Conservation (phyloP, 2,888 invertebrate species). For the Ctenicera cuprea region DNA sequence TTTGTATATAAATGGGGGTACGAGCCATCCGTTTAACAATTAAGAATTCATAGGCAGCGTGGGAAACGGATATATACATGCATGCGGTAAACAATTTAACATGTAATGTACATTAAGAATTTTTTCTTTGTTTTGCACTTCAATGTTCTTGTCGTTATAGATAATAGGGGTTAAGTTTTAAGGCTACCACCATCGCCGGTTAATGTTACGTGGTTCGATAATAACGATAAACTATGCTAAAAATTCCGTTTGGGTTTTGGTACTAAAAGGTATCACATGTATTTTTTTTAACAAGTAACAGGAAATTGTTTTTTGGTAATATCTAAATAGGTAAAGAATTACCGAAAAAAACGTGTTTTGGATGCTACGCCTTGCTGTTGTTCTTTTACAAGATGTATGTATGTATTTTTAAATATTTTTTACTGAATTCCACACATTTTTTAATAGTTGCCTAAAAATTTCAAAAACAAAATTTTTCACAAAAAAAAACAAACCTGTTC, state of each 20-base stretch:
- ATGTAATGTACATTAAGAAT: conserved; percentile 57
- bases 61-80: conserved; percentile 56
- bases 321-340: too few relatives aligned
- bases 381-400: too few relatives aligned
- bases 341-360: too few relatives aligned
- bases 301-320: too few relatives aligned
- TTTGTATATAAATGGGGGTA: conserved; percentile 32
- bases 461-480: too few relatives aligned
- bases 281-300: too few relatives aligned
- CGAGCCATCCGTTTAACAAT: conserved; percentile 42
- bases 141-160: conserved; percentile 23
- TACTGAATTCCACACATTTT: too few relatives aligned
- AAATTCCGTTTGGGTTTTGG: background rate
- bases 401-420: too few relatives aligned
- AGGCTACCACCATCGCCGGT: conserved; percentile 12
- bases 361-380: too few relatives aligned
- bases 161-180: conserved; percentile 44
- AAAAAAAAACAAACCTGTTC: too few relatives aligned
- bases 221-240: background rate
- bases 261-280: too few relatives aligned
- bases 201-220: background rate
- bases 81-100: conserved; percentile 49
- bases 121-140: conserved; percentile 47
- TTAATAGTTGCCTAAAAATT: too few relatives aligned
- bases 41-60: conserved; percentile 56